A percentile compares a stretch with the other conserved stretches of the same genome.
Conservation (phyloP, 2,888 invertebrate species). For the Atrina japonica region DNA sequence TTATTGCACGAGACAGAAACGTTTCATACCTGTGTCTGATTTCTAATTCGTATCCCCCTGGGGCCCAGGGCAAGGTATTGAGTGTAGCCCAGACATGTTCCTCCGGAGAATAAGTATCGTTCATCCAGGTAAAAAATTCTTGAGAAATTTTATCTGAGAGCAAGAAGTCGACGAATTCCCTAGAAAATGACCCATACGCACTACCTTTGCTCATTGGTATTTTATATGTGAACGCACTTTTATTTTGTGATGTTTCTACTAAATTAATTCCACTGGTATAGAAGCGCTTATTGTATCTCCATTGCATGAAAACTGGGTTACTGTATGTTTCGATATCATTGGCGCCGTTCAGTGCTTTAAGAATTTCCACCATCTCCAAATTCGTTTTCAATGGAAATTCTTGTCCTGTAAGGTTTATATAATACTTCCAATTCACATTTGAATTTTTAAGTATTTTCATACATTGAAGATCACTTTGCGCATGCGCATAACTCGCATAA, state of each 20-base stretch:
- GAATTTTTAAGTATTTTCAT: constrained; percentile 48
- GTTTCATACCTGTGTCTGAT: constrained; percentile 54
- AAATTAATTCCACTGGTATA: constrained; percentile 38
- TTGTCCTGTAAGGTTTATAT: constrained; percentile 77
- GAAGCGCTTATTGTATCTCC: constrained; percentile 48
- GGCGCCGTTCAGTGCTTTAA: constrained; percentile 74
- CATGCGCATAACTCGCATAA: constrained; percentile 56
- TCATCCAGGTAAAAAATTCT: constrained; percentile 71
- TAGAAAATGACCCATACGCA: constrained; percentile 72
- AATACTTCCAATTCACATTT: constrained; percentile 74
- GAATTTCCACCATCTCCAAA: constrained; percentile 74
- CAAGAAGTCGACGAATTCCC: constrained; percentile 73
- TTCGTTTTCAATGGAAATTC: constrained; percentile 78
- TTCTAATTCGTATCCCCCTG: constrained; percentile 66
- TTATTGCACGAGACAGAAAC: constrained; percentile 60
- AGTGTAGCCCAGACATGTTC: constrained; percentile 77
- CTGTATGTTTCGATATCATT: constrained; percentile 74
- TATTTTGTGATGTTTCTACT: constrained; percentile 45
- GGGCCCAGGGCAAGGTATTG: constrained; percentile 67
- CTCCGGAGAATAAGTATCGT: constrained; percentile 75
- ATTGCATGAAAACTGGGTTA: constrained; percentile 34
- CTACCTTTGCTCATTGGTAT: constrained; percentile 69
- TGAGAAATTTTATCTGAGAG: constrained; percentile 57
- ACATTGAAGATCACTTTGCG: constrained; percentile 63
- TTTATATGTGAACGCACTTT: constrained; percentile 48